A percentile compares a stretch with the other conserved stretches of the same genome.
Conservation (phyloP, 2,113 vertebrate genomes). For the Pituophis catenifer region DNA sequence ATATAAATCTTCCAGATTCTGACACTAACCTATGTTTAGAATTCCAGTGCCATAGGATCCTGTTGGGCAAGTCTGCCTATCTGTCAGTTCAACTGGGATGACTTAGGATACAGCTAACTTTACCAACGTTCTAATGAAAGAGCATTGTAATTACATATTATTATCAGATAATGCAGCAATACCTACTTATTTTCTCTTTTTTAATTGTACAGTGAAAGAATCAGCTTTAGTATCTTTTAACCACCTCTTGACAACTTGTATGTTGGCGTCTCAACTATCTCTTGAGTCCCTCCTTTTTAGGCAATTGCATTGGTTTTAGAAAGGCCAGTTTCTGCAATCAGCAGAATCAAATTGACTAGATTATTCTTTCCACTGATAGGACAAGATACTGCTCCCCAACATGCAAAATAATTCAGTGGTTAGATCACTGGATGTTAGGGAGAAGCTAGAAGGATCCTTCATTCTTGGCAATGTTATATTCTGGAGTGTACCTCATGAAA, state of each 20-base stretch:
- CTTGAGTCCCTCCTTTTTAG: not conserved
- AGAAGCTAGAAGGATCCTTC: not conserved
- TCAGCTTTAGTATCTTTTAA: not conserved
- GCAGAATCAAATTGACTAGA: not conserved
- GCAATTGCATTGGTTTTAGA: not conserved
- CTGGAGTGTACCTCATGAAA: not conserved
- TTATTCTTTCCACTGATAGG: not conserved
- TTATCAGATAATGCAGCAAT: constrained; percentile 1
- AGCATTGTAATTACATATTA: constrained; percentile 5
- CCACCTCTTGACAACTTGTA: not conserved
- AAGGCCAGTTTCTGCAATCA: not conserved
- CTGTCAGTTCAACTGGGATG: not conserved
- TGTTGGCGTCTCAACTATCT: constrained; percentile 15
- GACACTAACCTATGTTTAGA: not conserved
- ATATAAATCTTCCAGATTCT: not conserved
- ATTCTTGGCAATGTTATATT: not conserved
- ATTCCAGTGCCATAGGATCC: not conserved
- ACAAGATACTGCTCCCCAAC: not conserved
- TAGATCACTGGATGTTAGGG: not conserved
- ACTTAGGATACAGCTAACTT: constrained; percentile 12
- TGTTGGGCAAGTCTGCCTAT: not conserved
- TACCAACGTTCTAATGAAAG: not conserved
- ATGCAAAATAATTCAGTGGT: not conserved
- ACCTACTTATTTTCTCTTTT: constrained; percentile 3
- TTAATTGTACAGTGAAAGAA: constrained; percentile 2